Conservation (phyloP, 2,888 invertebrate species). For the Branchipolynoe longqiensis region DNA sequence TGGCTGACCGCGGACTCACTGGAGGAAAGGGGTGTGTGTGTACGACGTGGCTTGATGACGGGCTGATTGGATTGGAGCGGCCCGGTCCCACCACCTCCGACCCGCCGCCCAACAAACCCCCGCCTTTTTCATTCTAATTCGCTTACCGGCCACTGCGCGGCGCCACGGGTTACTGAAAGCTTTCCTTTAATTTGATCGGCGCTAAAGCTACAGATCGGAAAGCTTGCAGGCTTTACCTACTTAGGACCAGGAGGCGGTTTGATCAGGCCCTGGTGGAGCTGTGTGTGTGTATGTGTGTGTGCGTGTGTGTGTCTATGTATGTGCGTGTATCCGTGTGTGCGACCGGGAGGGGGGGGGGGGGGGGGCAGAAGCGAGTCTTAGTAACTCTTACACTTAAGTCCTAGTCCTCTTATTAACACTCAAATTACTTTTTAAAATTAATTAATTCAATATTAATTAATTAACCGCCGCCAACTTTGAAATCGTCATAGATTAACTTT, state of each 20-base stretch:
- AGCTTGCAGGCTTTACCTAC: slow-evolving; percentile 42
- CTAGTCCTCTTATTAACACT: no score
- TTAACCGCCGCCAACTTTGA: no score
- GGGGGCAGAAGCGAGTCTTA: no score
- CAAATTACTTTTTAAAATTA: no score
- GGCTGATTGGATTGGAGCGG: slow-evolving; percentile 54
- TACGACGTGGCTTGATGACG: slow-evolving; percentile 28
- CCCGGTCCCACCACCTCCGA: slow-evolving; percentile 32
- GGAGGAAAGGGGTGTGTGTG: background rate
- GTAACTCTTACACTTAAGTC: no score
- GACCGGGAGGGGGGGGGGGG: no score
- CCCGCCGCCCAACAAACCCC: slow-evolving; percentile 45
- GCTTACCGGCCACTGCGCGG: slow-evolving; percentile 43
- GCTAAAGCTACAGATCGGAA: slow-evolving; percentile 56
- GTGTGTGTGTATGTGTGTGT: no score
- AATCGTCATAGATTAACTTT: no score
- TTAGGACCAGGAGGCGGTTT: slow-evolving; percentile 50
- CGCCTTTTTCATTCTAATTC: slow-evolving; percentile 54
- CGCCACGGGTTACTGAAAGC: slow-evolving; percentile 49
- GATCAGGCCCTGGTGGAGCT: slow-evolving; percentile 39
- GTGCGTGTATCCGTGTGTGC: no score
- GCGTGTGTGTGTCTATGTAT: no score
- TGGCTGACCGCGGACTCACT: background rate
- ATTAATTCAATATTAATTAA: no score
- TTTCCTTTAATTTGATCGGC: slow-evolving; percentile 55